Evolutionary conservation across 2,113 vertebrate genomes (phyloP).

Genomic region (Phalacrocorax brasilianus): DNA sequence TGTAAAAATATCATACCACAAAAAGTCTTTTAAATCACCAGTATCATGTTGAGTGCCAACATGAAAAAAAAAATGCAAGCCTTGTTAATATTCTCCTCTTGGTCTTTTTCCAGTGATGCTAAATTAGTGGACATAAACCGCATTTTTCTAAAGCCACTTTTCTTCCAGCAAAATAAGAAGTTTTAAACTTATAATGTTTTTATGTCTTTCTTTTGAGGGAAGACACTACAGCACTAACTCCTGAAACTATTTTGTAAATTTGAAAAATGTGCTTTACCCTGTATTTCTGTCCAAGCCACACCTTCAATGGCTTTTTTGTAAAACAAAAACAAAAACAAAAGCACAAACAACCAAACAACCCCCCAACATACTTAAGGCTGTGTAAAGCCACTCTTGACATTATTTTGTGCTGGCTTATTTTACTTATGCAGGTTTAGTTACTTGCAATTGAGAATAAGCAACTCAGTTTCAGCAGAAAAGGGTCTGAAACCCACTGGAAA

Average conservation of each 20-base stretch:
- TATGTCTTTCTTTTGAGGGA: not conserved
- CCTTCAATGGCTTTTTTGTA: not conserved
- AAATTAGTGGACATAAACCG: not conserved
- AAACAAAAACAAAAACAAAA: not conserved
- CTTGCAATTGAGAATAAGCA: not conserved
- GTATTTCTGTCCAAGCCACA: not conserved
- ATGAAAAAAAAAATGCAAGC: not conserved
- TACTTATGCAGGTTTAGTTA: not conserved
- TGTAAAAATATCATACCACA: not conserved
- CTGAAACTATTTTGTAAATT: not conserved
- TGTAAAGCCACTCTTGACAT: not conserved
- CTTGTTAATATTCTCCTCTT: not conserved
- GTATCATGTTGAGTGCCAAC: not conserved
- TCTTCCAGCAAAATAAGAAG: not conserved
- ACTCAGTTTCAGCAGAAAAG: not conserved
- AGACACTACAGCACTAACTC: not conserved
- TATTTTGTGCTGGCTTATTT: not conserved
- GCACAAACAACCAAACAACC: too few relatives aligned
- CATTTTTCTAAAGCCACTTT: not conserved
- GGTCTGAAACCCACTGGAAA: not conserved
- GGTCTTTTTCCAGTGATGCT: not conserved
- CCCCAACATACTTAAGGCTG: not conserved
- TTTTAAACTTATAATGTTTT: not conserved
- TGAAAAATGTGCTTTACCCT: not conserved
- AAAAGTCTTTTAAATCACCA: not conserved